Evolutionary conservation across 2,888 invertebrate species (phyloP), one percentile per base, ranked within the genome.

Genomic region (Drosophila vallismaia): DNA sequence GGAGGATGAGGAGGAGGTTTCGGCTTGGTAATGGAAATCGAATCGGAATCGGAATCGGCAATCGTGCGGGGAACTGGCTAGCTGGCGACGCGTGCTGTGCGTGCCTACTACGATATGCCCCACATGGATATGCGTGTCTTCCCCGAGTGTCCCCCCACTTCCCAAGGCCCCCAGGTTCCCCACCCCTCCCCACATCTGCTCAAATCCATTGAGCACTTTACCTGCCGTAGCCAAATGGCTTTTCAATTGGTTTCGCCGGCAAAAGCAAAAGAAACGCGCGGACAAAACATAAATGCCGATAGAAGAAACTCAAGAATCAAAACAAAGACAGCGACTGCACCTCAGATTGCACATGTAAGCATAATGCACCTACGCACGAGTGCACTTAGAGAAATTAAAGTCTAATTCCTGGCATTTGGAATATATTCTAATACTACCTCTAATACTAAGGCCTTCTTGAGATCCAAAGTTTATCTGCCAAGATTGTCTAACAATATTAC

Each of bases 221-320:
- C 33, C 67, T 36, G 36, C 24, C 45, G 19, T 69, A 74, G 67
- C 78, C 86, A 86, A 82, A 83, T 82, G 78, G 78, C 73, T 83
- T 82, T 86, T 86, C 82, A 82, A 82, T 82, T 82, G 82, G 72
- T 57, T 77, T 77, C 51, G 77, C 81, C 86, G 86, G 83, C 76
- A 75, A 84, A 76, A 24, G 42, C 44, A 57, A 60, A 57, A 74
- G 78, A 71, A 80, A 57, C 74, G 49, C 36, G 76, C 57, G 64
- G 56, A 69, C 75, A 83, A 86, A 86, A 72, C 83, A 74, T 70
- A 85, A 83, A 63, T 68, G 75, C 74, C 66, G 77, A 71, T 79
- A 74, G 64, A 64, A 64, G 64, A 82, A 82, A 59, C 72, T 72
- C 76, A 71, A 73, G 80, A 82, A 82, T 86, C 82, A 82, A 82